Evolutionary conservation across 2,888 invertebrate species (phyloP), one percentile per base, ranked within the genome.

Genomic region (Xylota sylvarum): DNA sequence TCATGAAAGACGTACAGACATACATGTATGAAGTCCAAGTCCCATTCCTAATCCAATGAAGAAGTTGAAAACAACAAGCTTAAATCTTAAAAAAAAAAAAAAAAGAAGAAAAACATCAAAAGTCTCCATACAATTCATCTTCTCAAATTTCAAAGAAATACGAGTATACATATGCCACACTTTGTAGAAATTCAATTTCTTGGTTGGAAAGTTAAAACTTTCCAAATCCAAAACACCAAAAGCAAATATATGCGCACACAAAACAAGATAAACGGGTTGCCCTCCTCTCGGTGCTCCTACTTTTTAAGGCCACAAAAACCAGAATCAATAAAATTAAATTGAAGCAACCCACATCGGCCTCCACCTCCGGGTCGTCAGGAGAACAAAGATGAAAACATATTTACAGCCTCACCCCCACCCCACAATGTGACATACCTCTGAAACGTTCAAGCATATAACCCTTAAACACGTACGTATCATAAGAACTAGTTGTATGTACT

Each of bases 401-500:
- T 62, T 46, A 35, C 37, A 67, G 6, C 46, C 55, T n/a, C 17
- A 17, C 23, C 7, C 30, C 46, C 64, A n/a, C 35, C 4, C 27
- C 40, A 19, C 12, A 46, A n/a, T 40, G n/a, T n/a, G 14, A 12
- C n/a, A 58, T 72, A 60, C 43, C 43, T 30, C 40, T 50, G 17
- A 40, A 48, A 32, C 48, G 17, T 1, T 32, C 40, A 55, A 17
- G 12, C 62, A 62, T 55, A 58, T 50, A 64, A 50, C 60, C 32
- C 69, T 74, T 69, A 64, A 73, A 60, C 83, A 79, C 84, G 74
- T 58, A 60, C 23, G 17, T 30, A 35, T 19, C 17, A 35, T 35
- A n/a, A 56, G 19, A 43, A 56, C 56, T 56, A 74, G 46, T 67
- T 23, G 23, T 37, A 14, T 65, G 43, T 87, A 92, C 93, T 91